A percentile compares a stretch with the other conserved stretches of the same genome.
Evolutionary conservation across 2,888 invertebrate genomes (phyloP).

Genomic region (Lithosia quadra): DNA sequence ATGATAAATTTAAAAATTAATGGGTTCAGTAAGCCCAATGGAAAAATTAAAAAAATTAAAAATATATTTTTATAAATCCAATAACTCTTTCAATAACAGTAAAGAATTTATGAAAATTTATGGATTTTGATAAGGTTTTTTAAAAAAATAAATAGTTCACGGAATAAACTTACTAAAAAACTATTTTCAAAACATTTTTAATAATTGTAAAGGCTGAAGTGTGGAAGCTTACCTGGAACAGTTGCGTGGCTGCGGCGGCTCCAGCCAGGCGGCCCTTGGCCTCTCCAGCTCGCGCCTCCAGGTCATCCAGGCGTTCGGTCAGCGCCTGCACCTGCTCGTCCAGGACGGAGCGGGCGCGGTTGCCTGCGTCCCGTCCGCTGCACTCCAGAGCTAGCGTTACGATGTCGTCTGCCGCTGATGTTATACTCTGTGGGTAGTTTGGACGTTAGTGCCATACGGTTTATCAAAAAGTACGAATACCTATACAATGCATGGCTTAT

Average conservation of each 20-base stretch:
- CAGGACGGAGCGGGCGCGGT: conserved; percentile 91
- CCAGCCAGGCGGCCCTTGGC: conserved; percentile 93
- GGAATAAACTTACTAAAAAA: too few relatives aligned
- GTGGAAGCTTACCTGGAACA: conserved; percentile 89
- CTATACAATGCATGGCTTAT: too few relatives aligned
- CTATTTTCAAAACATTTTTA: too few relatives aligned
- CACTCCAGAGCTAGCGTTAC: conserved; percentile 82
- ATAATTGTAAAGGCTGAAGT: not conserved
- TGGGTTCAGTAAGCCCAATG: too few relatives aligned
- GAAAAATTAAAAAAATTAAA: too few relatives aligned
- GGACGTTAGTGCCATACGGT: not conserved
- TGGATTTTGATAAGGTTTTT: too few relatives aligned
- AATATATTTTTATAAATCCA: too few relatives aligned
- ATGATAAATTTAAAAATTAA: too few relatives aligned
- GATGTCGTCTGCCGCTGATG: conserved; percentile 91
- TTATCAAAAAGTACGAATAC: not conserved
- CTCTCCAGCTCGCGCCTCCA: conserved; percentile 92
- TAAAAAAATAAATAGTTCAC: too few relatives aligned
- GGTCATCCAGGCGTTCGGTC: conserved; percentile 91
- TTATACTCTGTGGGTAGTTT: conserved; percentile 80
- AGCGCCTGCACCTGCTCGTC: conserved; percentile 92
- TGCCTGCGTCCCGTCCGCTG: conserved; percentile 91
- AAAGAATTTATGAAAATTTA: too few relatives aligned
- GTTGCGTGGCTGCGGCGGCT: conserved; percentile 94
- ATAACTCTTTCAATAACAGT: too few relatives aligned